Evolutionary conservation across 2,113 vertebrate genomes (phyloP).

Genomic region (Barbus barbus): DNA sequence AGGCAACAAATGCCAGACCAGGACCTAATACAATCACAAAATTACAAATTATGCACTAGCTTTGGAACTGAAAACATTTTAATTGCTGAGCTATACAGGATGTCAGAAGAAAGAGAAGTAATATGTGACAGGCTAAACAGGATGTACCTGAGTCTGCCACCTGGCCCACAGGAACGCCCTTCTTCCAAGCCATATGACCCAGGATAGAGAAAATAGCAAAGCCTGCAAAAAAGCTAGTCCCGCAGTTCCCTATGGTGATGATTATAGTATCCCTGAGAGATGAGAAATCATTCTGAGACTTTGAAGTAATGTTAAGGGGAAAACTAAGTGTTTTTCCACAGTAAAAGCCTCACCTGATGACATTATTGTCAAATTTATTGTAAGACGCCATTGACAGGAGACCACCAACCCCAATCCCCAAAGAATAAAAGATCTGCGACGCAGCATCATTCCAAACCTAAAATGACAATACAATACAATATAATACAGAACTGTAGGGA

Average conservation of each 20-base stretch:
- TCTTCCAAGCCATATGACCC: slow-evolving; percentile 83
- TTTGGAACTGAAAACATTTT: not conserved
- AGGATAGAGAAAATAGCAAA: slow-evolving; percentile 83
- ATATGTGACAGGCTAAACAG: slow-evolving; percentile 29
- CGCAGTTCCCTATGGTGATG: slow-evolving; percentile 79
- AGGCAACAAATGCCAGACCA: slow-evolving; percentile 82
- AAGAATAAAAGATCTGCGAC: slow-evolving; percentile 83
- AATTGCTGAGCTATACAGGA: not conserved
- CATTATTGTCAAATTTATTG: slow-evolving; percentile 84
- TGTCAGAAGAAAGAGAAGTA: not conserved
- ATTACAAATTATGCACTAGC: not conserved
- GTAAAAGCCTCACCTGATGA: slow-evolving; percentile 73
- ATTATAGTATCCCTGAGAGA: slow-evolving; percentile 77
- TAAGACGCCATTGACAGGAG: slow-evolving; percentile 84
- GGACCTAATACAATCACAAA: slow-evolving; percentile 68
- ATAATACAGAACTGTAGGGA: not conserved
- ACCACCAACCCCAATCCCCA: slow-evolving; percentile 81
- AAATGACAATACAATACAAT: slow-evolving; percentile 12
- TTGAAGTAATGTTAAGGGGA: not conserved
- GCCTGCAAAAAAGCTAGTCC: slow-evolving; percentile 80
- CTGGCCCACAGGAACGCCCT: slow-evolving; percentile 74
- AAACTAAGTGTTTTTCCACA: not conserved
- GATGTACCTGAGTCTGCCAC: slow-evolving; percentile 79
- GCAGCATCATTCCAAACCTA: slow-evolving; percentile 85
- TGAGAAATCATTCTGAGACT: not conserved